Evolutionary conservation across 2,888 invertebrate species (phyloP), one percentile per base, ranked within the genome.

Genomic region (Entomobrya multifasciata): DNA sequence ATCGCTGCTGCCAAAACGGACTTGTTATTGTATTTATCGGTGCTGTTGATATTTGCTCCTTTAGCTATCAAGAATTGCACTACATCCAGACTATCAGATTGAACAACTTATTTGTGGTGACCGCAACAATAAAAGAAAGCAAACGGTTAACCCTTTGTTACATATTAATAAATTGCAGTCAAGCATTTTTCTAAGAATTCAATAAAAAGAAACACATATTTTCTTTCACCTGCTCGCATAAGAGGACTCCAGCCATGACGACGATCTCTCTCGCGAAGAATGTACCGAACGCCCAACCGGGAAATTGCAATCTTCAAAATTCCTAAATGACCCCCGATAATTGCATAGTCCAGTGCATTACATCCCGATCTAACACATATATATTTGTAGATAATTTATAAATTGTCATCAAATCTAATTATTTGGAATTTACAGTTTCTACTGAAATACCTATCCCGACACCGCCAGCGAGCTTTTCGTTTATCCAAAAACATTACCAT

Each of bases 191-290:
- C n/a, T n/a, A n/a, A n/a, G n/a, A n/a, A n/a, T n/a, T n/a, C n/a
- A n/a, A n/a, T n/a, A n/a, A n/a, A n/a, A n/a, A n/a, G n/a, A n/a
- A n/a, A 49, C 13, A 49, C 49, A 49, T 49, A 15, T n/a, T 49
- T 49, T 15, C n/a, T 27, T 27, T 17, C 77, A 91, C 91, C 89
- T 47, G 90, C 90, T 85, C 90, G 85, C 89, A 91, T 90, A 13
- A 91, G 82, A 6, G 91, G 91, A 8, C 91, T 91, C 91, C 91
- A 91, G 15, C 90, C 90, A 20, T 88, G 86, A 11, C 70, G 52
- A 13, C 20, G 36, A 79, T 91, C 91, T 47, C 57, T 89, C 2
- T 89, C 87, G 27, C 90, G 86, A 0, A n/a, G n/a, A n/a, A 91
- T 78, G 11, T 84, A 55, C 47, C 87, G 82, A 20, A 85, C 84